Percentiles rank a stretch among this genome's conserved stretches.
Evolutionary conservation across 2,888 invertebrate species (phyloP).

Genomic region (Cynaeus angustus): DNA sequence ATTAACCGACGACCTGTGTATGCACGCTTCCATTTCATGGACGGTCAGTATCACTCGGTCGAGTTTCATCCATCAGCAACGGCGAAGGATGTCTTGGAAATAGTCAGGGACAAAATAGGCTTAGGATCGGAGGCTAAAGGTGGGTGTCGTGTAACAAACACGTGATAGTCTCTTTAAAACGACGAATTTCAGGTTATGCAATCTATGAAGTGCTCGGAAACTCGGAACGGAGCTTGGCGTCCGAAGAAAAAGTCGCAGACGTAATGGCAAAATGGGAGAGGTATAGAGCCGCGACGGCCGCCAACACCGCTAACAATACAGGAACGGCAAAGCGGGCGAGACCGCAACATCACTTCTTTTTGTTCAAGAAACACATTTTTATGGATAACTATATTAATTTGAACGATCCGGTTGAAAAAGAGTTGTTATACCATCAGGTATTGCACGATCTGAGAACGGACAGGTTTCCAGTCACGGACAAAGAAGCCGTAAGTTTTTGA

Average conservation of each 20-base stretch:
- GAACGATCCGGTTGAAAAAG: slow-evolving; percentile 92
- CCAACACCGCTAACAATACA: slow-evolving; percentile 67
- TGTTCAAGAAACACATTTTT: slow-evolving; percentile 89
- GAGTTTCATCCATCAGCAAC: slow-evolving; percentile 97
- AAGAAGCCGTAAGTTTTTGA: slow-evolving; percentile 87
- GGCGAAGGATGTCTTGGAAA: slow-evolving; percentile 89
- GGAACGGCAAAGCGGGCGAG: slow-evolving; percentile 67
- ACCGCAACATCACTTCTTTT: slow-evolving; percentile 79
- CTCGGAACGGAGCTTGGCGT: slow-evolving; percentile 88
- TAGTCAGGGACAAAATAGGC: slow-evolving; percentile 92
- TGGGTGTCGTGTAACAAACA: too few relatives aligned
- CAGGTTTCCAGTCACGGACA: slow-evolving; percentile 93
- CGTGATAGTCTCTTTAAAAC: too few relatives aligned
- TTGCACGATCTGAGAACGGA: slow-evolving; percentile 92
- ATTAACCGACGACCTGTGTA: slow-evolving; percentile 93
- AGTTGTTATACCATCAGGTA: slow-evolving; percentile 94
- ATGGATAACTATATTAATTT: slow-evolving; percentile 86
- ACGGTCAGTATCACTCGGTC: slow-evolving; percentile 94
- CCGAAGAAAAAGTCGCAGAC: slow-evolving; percentile 93
- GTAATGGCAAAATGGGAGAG: slow-evolving; percentile 97
- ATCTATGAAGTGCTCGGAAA: slow-evolving; percentile 93
- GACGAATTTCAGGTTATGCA: too few relatives aligned
- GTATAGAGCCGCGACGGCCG: slow-evolving; percentile 81
- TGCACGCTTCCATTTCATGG: slow-evolving; percentile 93
- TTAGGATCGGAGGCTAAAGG: slow-evolving; percentile 82